Conservation (phyloP, 2,888 invertebrate genomes). For the Rhamnusium bicolor region DNA sequence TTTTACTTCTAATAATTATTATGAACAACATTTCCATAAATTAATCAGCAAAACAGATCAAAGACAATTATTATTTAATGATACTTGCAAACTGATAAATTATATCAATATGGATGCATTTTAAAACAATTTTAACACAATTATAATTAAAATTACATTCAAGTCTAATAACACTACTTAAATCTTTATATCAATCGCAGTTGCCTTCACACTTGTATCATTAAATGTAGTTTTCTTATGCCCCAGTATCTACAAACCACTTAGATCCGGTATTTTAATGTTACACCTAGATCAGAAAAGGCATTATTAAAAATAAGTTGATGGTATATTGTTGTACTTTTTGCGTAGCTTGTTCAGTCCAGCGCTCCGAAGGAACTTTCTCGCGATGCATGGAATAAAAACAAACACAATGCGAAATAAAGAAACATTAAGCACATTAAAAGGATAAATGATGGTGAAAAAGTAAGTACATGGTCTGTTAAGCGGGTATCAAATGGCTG, state of each 20-base stretch:
- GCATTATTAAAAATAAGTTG: constrained; percentile 37
- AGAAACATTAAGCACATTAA: constrained; percentile 49
- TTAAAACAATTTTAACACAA: neutral
- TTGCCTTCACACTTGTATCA: neutral
- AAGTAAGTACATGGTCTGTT: constrained; percentile 52
- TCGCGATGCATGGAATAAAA: constrained; percentile 28
- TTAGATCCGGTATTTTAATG: constrained; percentile 18
- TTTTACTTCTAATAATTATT: too few species aligned
- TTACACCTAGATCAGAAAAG: constrained; percentile 17
- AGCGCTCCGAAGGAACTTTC: constrained; percentile 20
- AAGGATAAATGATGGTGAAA: constrained; percentile 54
- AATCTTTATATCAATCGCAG: neutral
- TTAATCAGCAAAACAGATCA: too few species aligned
- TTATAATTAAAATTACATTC: neutral
- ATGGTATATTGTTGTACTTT: constrained; percentile 30
- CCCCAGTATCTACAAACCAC: constrained; percentile 3
- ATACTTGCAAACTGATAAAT: neutral
- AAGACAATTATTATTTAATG: too few species aligned
- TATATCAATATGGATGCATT: neutral
- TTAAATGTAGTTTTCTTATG: neutral
- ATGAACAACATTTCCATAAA: too few species aligned
- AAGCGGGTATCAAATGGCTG: constrained; percentile 52
- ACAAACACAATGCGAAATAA: constrained; percentile 30
- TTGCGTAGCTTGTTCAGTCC: constrained; percentile 16
- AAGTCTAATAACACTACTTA: neutral